Evolutionary conservation across 1,140 invertebrate species (phyloP), one percentile per base, ranked within the genome.

Genomic region (Drosophila aff.): DNA sequence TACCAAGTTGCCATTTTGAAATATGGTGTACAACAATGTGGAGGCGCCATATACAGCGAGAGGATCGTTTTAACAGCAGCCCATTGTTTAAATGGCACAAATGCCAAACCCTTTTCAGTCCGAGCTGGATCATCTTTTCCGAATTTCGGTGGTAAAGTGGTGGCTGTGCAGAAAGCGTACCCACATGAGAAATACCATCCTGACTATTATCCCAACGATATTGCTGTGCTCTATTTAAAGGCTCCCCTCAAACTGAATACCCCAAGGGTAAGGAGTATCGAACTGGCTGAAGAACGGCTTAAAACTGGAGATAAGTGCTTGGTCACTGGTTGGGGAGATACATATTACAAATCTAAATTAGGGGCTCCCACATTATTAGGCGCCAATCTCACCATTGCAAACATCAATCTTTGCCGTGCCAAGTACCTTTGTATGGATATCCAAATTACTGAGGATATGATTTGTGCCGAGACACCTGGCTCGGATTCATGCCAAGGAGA

Each of bases 51-150:
- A 8, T 66, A 43, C 33, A 73, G 40, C 18, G 10, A 23, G 5
- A 16, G 38, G 18, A 53, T 73, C 23, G 21, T 76, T 18, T 13
- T 76, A 11, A 74, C 71, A 0, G 71, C 71, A 15, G 71, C 33
- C 4, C 71, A 74, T 31, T 74, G 71, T n/a, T 10, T 61, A 1
- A 11, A 5, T 0, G n/a, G 1, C 5, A 6, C 4, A 7, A 16
- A 60, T 9, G 26, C 4, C 13, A 13, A 31, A 6, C 0, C 0
- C 6, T 15, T 4, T 16, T 60, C n/a, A 21, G 58, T 60, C n/a
- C 26, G 58, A 10, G 58, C 58, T 15, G 58, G 58, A 6, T 60
- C 58, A 11, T 4, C 9, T 1, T 15, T 46, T 3, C 18, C 2
- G 26, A 7, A 28, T 11, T 1, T 3, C 0, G 40, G 58, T 11